These are phyloP conservation scores for Monochamus saltuarius DNA, from an alignment of 1,140 invertebrate species.

Conservation along the genomic window DNA sequence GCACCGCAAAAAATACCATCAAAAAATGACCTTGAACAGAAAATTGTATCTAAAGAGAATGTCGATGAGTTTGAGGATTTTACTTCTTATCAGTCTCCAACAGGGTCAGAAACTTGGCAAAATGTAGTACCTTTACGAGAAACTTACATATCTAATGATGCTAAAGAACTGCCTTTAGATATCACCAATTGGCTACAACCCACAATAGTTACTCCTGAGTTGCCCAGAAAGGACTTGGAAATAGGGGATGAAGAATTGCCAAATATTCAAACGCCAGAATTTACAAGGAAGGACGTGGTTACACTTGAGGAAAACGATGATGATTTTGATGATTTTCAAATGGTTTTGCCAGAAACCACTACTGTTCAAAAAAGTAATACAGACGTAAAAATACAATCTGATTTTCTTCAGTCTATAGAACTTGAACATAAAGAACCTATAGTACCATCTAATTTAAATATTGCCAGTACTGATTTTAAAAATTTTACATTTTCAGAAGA, in stretches of 20 bases:
- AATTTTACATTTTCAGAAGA: neutral
- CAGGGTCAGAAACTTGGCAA: conserved; percentile 11
- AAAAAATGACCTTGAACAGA: neutral
- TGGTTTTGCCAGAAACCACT: conserved; percentile 27
- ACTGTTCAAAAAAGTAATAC: neutral
- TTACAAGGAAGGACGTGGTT: neutral
- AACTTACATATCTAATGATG: conserved; percentile 44
- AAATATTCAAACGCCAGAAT: neutral
- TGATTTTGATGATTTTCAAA: conserved; percentile 47
- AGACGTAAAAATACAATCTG: neutral
- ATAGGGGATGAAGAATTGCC: neutral
- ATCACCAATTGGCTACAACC: conserved; percentile 36
- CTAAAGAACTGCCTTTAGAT: neutral
- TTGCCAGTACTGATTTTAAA: conserved; percentile 19
- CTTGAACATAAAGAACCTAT: neutral
- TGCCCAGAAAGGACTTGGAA: conserved; percentile 29
- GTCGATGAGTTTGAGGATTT: conserved; percentile 38
- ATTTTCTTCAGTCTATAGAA: too few species aligned
- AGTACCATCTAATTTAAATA: neutral
- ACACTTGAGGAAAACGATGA: conserved; percentile 24
- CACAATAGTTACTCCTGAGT: conserved; percentile 44
- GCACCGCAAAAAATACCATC: neutral
- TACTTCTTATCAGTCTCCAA: conserved; percentile 26
- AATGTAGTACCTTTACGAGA: conserved; percentile 42
- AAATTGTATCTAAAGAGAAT: conserved; percentile 14